Conservation (phyloP, 2,797 vertebrate species). For the Ciconia nigra region DNA sequence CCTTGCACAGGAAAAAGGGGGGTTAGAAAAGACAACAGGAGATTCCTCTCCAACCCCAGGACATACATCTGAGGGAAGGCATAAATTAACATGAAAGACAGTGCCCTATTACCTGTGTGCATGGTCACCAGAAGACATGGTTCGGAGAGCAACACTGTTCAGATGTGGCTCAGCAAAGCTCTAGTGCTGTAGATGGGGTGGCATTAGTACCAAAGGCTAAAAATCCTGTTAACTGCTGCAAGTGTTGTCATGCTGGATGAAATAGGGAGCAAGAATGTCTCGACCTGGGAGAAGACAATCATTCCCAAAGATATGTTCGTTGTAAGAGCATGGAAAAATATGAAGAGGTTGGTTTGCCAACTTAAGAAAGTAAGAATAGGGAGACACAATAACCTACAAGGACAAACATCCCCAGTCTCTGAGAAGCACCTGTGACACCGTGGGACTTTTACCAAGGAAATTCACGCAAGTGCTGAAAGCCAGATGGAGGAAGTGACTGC, state of each 20-base stretch:
- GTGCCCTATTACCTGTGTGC: not conserved
- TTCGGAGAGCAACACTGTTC: not conserved
- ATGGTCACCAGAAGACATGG: not conserved
- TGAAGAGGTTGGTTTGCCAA: not conserved
- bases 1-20: not conserved
- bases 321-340: not conserved
- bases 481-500: not conserved
- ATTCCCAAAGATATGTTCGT: not conserved
- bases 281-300: accelerated
- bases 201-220: not conserved
- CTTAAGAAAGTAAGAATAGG: not conserved
- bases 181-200: not conserved
- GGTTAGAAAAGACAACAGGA: not conserved
- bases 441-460: not conserved
- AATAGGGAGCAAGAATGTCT: not conserved
- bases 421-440: not conserved
- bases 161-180: not conserved
- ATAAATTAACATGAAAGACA: not conserved
- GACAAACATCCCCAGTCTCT: not conserved
- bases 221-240: not conserved
- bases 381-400: not conserved
- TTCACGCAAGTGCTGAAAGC: not conserved
- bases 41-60: not conserved
- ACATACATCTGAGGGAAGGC: not conserved
- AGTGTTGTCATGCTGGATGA: not conserved